Evolutionary conservation across 2,113 vertebrate species (phyloP).

Genomic region (Sylvia atricapilla): DNA sequence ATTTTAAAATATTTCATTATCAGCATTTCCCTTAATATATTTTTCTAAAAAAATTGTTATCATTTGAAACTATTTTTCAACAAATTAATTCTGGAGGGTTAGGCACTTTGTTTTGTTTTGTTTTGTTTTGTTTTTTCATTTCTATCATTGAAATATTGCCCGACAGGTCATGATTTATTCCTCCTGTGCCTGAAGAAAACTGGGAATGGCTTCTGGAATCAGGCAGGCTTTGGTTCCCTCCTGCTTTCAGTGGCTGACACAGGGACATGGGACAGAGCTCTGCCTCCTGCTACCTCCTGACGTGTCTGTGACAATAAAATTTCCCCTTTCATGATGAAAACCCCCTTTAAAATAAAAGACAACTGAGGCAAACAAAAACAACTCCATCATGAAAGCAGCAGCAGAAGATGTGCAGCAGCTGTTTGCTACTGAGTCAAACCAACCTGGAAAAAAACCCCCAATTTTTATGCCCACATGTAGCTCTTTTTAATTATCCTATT

Average conservation of each 20-base stretch:
- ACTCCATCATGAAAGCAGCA: background rate
- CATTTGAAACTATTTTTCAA: background rate
- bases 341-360: background rate
- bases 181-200: background rate
- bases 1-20: background rate
- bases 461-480: slow-evolving; percentile 4
- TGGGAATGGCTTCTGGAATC: background rate
- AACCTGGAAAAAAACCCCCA: background rate
- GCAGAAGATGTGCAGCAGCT: background rate
- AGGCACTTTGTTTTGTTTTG: background rate
- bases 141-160: background rate
- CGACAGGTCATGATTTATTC: background rate
- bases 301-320: background rate
- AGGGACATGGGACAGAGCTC: background rate
- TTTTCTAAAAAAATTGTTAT: background rate
- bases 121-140: background rate
- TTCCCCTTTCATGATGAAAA: background rate
- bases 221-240: background rate
- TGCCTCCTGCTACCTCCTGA: background rate
- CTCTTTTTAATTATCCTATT: slow-evolving; percentile 39
- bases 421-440: background rate
- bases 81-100: background rate
- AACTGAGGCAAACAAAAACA: background rate
- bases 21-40: background rate
- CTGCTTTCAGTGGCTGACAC: background rate